Percentiles rank a stretch among this genome's conserved stretches.
Conservation (phyloP, 2,113 vertebrate genomes). For the Ranitomeya variabilis region DNA sequence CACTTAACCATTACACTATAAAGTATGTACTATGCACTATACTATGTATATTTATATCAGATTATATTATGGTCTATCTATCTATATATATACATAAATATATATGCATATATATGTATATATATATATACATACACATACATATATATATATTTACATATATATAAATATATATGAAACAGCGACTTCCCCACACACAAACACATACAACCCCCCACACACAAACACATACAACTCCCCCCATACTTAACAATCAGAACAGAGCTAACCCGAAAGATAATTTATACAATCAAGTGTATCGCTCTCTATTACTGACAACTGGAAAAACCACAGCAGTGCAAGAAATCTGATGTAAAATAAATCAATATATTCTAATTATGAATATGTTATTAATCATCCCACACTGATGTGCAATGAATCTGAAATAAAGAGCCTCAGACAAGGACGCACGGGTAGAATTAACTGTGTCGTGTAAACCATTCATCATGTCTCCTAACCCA, state of each 20-base stretch:
- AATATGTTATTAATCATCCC: slow-evolving; percentile 45
- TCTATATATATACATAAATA: too few relatives aligned
- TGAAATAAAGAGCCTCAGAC: slow-evolving; percentile 23
- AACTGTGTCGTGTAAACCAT: slow-evolving; percentile 7
- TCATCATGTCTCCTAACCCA: slow-evolving; percentile 27
- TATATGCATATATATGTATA: too few relatives aligned
- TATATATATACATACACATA: too few relatives aligned
- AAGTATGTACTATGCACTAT: too few relatives aligned
- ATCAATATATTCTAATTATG: slow-evolving; percentile 44
- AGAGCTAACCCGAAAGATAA: slow-evolving; percentile 7
- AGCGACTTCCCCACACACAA: too few relatives aligned
- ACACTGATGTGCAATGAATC: slow-evolving; percentile 42
- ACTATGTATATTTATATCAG: too few relatives aligned
- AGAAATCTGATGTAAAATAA: slow-evolving; percentile 36
- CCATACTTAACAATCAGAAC: slow-evolving; percentile 12
- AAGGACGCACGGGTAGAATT: slow-evolving; percentile 24
- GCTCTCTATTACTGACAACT: neutral
- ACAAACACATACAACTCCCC: neutral
- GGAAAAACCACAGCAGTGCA: slow-evolving; percentile 9
- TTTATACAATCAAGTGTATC: slow-evolving; percentile 39
- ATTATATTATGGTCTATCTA: too few relatives aligned
- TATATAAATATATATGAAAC: too few relatives aligned
- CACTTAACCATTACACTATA: too few relatives aligned
- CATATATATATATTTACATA: too few relatives aligned
- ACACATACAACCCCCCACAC: too few relatives aligned